phyloP scores from a whole-genome alignment of 1,140 invertebrate genomes.

The Bradysia coprophila region DNA sequence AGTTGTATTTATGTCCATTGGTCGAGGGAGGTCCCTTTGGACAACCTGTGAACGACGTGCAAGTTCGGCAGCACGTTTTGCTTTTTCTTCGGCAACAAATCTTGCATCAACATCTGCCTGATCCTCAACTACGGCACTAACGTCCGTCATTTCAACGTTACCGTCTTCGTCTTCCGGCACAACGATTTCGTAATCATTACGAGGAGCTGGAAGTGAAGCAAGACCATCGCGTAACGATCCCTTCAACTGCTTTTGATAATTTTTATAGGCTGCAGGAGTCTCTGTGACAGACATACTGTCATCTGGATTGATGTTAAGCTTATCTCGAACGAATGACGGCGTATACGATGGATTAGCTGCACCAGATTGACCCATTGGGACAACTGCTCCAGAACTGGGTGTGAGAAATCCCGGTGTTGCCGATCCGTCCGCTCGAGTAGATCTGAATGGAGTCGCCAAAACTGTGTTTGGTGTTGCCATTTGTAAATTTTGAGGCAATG shows the following conservation, averaged over 20 bases:
- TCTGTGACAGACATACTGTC: constrained; percentile 48
- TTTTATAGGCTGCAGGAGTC: constrained; percentile 38
- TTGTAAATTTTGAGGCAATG: constrained; percentile 51
- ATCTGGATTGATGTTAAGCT: constrained; percentile 87
- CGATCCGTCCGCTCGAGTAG: constrained; percentile 14
- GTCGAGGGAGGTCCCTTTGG: constrained; percentile 75
- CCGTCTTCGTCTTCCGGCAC: constrained; percentile 70
- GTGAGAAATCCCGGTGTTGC: constrained; percentile 29
- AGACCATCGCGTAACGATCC: constrained; percentile 59
- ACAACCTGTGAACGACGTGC: constrained; percentile 72
- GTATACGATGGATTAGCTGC: constrained; percentile 10
- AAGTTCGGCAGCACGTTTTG: constrained; percentile 36
- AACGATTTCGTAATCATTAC: constrained; percentile 97
- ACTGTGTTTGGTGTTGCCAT: constrained; percentile 89
- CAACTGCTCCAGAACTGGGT: constrained; percentile 24
- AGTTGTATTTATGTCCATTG: constrained; percentile 66
- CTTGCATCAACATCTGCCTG: constrained; percentile 79
- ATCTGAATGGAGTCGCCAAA: constrained; percentile 76
- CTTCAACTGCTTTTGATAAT: constrained; percentile 48
- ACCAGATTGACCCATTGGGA: constrained; percentile 12
- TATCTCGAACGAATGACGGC: constrained; percentile 56
- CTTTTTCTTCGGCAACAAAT: constrained; percentile 11
- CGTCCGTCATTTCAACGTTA: constrained; percentile 27
- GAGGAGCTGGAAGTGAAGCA: constrained; percentile 65
- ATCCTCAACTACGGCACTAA: constrained; percentile 43